These are phyloP conservation scores for Meloe dianella DNA, from an alignment of 2,888 invertebrate genomes.

Conservation along the genomic window DNA sequence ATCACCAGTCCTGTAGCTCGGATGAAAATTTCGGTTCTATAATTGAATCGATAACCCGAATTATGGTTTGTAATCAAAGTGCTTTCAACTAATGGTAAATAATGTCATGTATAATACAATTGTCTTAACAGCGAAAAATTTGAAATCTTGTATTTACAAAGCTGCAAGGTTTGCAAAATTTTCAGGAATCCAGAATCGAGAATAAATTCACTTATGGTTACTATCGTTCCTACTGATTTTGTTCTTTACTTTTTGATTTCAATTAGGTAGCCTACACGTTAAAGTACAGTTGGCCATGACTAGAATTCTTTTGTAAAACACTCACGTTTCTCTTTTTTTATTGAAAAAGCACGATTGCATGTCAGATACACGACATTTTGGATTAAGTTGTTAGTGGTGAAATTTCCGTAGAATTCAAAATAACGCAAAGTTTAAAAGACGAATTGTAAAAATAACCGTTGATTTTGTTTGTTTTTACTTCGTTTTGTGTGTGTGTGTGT, in stretches of 20 bases:
- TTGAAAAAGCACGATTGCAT: conserved; percentile 14
- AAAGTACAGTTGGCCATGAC: conserved; percentile 2
- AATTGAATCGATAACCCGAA: conserved; percentile 47
- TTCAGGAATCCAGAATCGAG: not conserved
- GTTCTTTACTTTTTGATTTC: conserved; percentile 17
- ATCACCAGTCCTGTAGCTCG: conserved; percentile 42
- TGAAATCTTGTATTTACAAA: not conserved
- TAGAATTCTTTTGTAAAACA: conserved; percentile 10
- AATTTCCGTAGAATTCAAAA: conserved; percentile 14
- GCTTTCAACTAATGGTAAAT: conserved; percentile 39
- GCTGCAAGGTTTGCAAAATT: not conserved
- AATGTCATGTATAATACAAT: not conserved
- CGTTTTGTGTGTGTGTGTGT: too few species aligned
- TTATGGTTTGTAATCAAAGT: conserved; percentile 49
- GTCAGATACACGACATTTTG: conserved; percentile 20
- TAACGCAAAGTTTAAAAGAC: conserved; percentile 2
- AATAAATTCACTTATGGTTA: not conserved
- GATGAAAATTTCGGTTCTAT: conserved; percentile 43
- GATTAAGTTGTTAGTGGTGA: conserved; percentile 17
- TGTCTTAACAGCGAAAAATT: not conserved
- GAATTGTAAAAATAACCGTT: not conserved
- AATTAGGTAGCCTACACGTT: conserved; percentile 11
- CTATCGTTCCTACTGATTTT: not conserved
- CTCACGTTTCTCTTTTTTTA: conserved; percentile 17
- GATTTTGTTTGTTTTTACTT: not conserved